phyloP scores from a whole-genome alignment of 2,113 vertebrate species.

The Gnathonemus echidnorhynchus region DNA sequence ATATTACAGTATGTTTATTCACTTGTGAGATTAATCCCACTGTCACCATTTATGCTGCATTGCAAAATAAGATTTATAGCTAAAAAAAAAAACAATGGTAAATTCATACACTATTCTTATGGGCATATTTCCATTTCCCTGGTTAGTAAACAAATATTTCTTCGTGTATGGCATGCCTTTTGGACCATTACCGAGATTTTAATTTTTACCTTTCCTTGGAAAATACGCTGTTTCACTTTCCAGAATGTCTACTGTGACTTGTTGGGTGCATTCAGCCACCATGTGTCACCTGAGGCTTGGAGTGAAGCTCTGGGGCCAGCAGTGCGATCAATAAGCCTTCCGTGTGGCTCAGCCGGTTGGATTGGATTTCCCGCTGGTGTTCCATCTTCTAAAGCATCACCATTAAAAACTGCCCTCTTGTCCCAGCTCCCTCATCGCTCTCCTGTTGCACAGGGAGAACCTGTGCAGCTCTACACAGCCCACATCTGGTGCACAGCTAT shows the following conservation, averaged over 20 bases:
- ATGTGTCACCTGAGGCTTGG: neutral
- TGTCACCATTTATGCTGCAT: neutral
- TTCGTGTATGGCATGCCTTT: neutral
- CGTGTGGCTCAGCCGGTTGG: slow-evolving; percentile 29
- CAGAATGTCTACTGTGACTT: neutral
- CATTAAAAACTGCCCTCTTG: slow-evolving; percentile 51
- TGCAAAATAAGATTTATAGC: neutral
- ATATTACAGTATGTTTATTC: neutral
- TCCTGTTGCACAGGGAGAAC: slow-evolving; percentile 44
- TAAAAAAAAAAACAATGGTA: neutral
- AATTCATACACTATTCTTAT: neutral
- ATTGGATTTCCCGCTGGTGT: slow-evolving; percentile 44
- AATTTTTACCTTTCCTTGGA: neutral
- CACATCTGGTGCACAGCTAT: neutral
- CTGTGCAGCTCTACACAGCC: neutral
- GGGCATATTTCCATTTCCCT: neutral
- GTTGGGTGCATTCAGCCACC: neutral
- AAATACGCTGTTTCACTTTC: neutral
- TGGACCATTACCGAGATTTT: neutral
- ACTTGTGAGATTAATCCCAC: slow-evolving; percentile 11
- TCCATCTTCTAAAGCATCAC: slow-evolving; percentile 55
- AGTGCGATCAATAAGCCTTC: slow-evolving; percentile 35
- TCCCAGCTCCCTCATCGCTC: slow-evolving; percentile 37
- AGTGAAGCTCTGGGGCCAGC: slow-evolving; percentile 18
- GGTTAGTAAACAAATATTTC: neutral